These are phyloP conservation scores for Bubo bubo DNA, from an alignment of 2,113 vertebrate genomes.

Conservation along the genomic window DNA sequence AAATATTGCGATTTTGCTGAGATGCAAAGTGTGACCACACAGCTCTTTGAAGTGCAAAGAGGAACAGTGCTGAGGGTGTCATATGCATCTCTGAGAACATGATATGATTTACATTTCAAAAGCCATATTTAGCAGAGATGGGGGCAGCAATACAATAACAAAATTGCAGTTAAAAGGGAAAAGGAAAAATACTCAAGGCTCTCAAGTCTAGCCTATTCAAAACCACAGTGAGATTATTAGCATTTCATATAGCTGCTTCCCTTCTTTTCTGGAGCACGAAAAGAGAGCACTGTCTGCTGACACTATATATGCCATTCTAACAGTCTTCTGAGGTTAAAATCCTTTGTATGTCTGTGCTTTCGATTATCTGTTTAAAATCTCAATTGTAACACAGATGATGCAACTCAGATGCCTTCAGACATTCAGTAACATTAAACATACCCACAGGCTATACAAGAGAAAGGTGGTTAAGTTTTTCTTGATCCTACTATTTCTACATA, in stretches of 20 bases:
- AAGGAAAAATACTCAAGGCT: constrained; percentile 58
- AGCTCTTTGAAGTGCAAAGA: constrained; percentile 75
- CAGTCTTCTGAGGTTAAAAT: not conserved
- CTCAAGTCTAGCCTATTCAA: constrained; percentile 49
- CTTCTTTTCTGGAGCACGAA: not conserved
- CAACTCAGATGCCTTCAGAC: not conserved
- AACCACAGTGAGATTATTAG: constrained; percentile 31
- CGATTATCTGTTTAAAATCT: not conserved
- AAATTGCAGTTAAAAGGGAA: constrained; percentile 61
- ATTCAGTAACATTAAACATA: not conserved
- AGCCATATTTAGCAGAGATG: constrained; percentile 66
- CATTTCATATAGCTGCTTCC: constrained; percentile 16
- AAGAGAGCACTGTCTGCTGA: not conserved
- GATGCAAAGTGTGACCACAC: constrained; percentile 76
- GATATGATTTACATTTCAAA: constrained; percentile 67
- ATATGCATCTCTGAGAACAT: constrained; percentile 53
- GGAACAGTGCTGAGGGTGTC: constrained; percentile 64
- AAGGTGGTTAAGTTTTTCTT: not conserved
- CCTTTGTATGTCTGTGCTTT: not conserved
- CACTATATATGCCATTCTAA: not conserved
- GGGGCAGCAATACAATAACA: constrained; percentile 69
- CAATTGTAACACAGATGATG: not conserved
- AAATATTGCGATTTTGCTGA: constrained; percentile 75
- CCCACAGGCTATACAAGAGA: not conserved
- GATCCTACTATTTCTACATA: not conserved